These are phyloP conservation scores for Nomada ferruginata DNA, from an alignment of 2,888 invertebrate species.

Conservation along the genomic window DNA sequence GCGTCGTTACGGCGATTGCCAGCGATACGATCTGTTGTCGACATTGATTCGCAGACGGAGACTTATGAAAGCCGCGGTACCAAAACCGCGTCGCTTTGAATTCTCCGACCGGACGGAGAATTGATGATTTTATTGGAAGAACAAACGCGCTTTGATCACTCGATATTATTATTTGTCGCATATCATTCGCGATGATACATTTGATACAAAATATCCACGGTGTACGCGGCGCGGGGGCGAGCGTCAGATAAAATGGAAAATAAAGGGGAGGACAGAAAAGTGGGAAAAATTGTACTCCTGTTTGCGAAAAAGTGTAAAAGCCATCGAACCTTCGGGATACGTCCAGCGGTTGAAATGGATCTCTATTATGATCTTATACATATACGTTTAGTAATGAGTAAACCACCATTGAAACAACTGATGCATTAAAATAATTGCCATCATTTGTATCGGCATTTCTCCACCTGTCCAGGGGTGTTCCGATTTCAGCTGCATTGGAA, in stretches of 20 bases:
- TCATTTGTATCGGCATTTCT: too few relatives aligned
- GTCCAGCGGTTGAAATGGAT: too few relatives aligned
- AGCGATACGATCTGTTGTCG: conserved; percentile 37
- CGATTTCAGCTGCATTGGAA: too few relatives aligned
- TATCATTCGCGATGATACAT: neutral
- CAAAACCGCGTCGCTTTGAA: neutral
- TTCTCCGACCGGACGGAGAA: neutral
- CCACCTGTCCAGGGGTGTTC: too few relatives aligned
- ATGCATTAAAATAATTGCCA: too few relatives aligned
- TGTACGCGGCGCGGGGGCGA: neutral
- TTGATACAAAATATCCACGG: conserved; percentile 8
- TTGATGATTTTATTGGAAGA: neutral
- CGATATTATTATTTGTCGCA: conserved; percentile 3
- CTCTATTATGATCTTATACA: too few relatives aligned
- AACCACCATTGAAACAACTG: too few relatives aligned
- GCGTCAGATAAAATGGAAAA: neutral
- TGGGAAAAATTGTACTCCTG: neutral
- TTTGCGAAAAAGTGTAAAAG: neutral
- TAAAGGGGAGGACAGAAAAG: too few relatives aligned
- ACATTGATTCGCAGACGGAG: conserved; percentile 5
- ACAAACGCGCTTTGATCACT: conserved; percentile 19
- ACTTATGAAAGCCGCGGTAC: conserved; percentile 5
- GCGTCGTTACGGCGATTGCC: conserved; percentile 46
- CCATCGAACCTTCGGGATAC: too few relatives aligned
- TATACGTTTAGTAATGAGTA: too few relatives aligned